Conservation (phyloP, 2,797 vertebrate genomes). For the Urosaurus nigricauda region DNA sequence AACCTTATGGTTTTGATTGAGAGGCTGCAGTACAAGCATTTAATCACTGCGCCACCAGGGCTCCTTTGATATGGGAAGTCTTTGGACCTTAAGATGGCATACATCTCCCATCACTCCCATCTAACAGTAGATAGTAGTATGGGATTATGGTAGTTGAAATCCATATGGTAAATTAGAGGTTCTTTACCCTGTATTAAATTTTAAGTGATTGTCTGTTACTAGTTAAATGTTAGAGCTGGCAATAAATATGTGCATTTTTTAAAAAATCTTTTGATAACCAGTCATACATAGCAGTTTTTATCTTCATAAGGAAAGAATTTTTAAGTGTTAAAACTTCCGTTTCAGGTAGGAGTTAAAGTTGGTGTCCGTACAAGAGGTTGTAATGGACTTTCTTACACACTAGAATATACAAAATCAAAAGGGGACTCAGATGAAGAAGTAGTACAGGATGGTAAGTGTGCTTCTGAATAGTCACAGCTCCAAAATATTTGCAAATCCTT, state of each 20-base stretch:
- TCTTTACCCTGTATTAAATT: not conserved
- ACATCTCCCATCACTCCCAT: too few relatives aligned
- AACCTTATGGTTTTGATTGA: too few relatives aligned
- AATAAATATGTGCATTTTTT: not conserved
- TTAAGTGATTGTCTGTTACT: not conserved
- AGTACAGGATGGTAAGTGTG: constrained; percentile 90
- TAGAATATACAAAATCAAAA: constrained; percentile 93
- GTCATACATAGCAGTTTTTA: not conserved
- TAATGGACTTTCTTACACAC: constrained; percentile 95
- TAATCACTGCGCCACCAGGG: too few relatives aligned
- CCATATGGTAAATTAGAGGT: too few relatives aligned
- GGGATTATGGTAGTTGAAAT: too few relatives aligned
- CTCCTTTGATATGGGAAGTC: too few relatives aligned
- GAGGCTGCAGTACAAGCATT: too few relatives aligned
- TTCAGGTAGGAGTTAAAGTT: constrained; percentile 93
- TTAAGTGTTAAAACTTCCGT: constrained; percentile 26
- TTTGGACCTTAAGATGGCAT: too few relatives aligned
- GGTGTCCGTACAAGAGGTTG: constrained; percentile 96
- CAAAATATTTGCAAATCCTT: not conserved
- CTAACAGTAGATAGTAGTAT: too few relatives aligned
- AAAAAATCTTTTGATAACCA: not conserved
- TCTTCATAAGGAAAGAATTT: not conserved
- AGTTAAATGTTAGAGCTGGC: not conserved
- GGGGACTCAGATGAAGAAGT: constrained; percentile 96
- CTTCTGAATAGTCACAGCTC: not conserved